Conservation (phyloP, 1,140 invertebrate genomes). For the Conus ventricosus region DNA sequence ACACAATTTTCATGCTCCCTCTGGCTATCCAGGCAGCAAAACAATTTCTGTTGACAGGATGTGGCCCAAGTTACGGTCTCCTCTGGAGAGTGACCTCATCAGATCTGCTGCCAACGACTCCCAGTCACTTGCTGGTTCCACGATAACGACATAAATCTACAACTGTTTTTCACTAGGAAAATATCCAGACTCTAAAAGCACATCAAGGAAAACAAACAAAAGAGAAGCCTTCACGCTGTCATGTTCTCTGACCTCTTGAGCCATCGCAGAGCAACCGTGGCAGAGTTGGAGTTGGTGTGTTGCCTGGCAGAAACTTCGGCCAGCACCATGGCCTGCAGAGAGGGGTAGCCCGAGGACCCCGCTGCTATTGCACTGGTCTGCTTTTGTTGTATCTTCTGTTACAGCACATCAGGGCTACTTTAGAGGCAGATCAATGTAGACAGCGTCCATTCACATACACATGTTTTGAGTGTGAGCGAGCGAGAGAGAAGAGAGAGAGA, state of each 20-base stretch:
- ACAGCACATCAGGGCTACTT: background rate
- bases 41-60: no score
- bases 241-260: slow-evolving; percentile 68
- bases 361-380: slow-evolving; percentile 60
- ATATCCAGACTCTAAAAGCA: background rate
- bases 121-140: no score
- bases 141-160: no score
- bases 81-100: no score
- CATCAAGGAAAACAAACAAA: slow-evolving; percentile 12
- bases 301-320: slow-evolving; percentile 65
- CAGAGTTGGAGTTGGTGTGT: slow-evolving; percentile 67
- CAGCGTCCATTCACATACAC: no score
- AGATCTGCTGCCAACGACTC: no score
- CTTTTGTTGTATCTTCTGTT: slow-evolving; percentile 73
- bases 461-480: no score
- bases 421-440: background rate
- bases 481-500: no score
- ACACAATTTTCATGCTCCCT: no score
- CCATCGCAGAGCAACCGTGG: slow-evolving; percentile 73
- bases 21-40: no score
- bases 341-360: slow-evolving; percentile 48
- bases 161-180: no score
- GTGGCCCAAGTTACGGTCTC: no score
- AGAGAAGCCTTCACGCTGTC: background rate
- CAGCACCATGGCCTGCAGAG: slow-evolving; percentile 71